Evolutionary conservation across 2,113 vertebrate genomes (phyloP), one percentile per base, ranked within the genome.

Genomic region (Ammodytes dubius): DNA sequence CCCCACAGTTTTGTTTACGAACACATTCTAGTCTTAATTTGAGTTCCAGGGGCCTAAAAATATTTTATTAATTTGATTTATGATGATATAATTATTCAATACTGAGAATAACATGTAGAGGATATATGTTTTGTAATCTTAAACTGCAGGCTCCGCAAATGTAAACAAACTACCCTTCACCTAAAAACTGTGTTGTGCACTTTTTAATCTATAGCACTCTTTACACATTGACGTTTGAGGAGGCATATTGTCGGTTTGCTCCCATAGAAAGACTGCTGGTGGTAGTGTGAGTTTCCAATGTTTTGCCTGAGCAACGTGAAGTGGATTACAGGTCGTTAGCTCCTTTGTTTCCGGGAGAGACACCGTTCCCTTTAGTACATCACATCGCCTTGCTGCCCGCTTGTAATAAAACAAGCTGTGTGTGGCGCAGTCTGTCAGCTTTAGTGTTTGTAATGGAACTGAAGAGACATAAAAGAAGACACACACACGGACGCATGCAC

Each of bases 371-470:
- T 60, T 37, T 12, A 7, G 74, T 79, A 42, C 37, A 52, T 60
- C 66, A 37, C 43, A 47, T 60, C 2, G 8, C 59, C 35, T 27
- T 27, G 27, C 54, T 50, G 63, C 27, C 7, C 35, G n/a, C 43
- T 42, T 49, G 11, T 58, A 19, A 63, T 70, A 65, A 86, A 78
- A 53, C 46, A 14, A 37, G 63, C 54, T 74, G 63, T 58, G 82
- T 54, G 59, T 59, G n/a, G 13, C 13, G 63, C 17, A 58, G 68
- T 75, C 65, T 78, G 85, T 81, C 88, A 79, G 46, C 63, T 88
- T 85, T 85, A 89, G 67, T 59, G 72, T 50, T 12, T 60, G 70
- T 19, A 64, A 69, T 17, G 12, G 47, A 47, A 78, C 70, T 57
- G 12, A 17, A 74, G 66, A 68, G 50, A 78, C 58, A 42, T 65